phyloP scores from a whole-genome alignment of 2,888 invertebrate genomes.

The Pollenia griseotomentosa region DNA sequence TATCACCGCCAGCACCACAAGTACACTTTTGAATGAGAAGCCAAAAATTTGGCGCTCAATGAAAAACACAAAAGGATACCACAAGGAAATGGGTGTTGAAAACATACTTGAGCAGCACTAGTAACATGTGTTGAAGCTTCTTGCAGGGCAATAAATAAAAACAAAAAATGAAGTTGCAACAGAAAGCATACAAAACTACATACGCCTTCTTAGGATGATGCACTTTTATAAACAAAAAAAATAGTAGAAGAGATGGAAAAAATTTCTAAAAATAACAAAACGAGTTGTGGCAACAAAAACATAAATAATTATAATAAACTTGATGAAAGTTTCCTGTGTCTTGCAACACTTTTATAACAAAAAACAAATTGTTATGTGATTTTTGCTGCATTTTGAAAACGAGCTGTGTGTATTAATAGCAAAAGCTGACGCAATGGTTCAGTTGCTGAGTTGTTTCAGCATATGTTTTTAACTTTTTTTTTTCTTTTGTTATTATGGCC shows the following conservation, averaged over 20 bases:
- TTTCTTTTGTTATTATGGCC: neutral
- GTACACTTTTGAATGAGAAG: conserved; percentile 36
- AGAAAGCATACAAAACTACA: neutral
- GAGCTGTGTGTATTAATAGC: neutral
- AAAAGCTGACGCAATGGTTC: conserved; percentile 30
- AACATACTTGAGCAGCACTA: conserved; percentile 24
- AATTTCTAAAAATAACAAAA: conserved; percentile 26
- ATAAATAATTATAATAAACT: conserved; percentile 70
- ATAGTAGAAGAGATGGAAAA: neutral
- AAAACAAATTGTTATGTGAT: conserved; percentile 42
- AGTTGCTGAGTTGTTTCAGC: conserved; percentile 39
- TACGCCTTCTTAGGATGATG: conserved; percentile 53
- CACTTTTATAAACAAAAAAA: conserved; percentile 20
- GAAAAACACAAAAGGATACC: conserved; percentile 3
- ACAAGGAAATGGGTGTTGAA: conserved; percentile 34
- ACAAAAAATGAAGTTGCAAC: conserved; percentile 35
- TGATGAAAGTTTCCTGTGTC: conserved; percentile 64
- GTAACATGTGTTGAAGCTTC: conserved; percentile 63
- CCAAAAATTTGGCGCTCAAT: conserved; percentile 53
- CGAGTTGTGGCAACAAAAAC: conserved; percentile 49
- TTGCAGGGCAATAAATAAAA: conserved; percentile 24
- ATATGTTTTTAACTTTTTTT: conserved; percentile 38
- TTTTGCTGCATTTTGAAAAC: conserved; percentile 14
- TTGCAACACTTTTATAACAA: conserved; percentile 19
- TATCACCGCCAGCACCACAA: conserved; percentile 35